Percentiles rank a stretch among this genome's conserved stretches.
phyloP scores from a whole-genome alignment of 1,140 invertebrate species.

The Orchesella cincta region DNA sequence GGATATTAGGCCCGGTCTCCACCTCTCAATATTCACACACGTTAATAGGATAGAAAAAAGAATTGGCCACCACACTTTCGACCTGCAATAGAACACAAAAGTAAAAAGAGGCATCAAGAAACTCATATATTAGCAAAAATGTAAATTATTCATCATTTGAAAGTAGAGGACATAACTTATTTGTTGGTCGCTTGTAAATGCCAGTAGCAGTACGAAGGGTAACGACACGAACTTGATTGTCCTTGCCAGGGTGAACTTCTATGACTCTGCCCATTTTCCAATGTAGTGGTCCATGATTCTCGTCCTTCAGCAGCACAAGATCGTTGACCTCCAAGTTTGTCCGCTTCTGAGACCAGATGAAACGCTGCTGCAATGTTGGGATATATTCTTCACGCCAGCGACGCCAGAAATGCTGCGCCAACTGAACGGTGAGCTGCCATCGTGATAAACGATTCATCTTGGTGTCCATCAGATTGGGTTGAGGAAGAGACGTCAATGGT shows the following conservation, averaged over 20 bases:
- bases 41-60: not conserved
- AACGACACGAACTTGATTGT: conserved; percentile 50
- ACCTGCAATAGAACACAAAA: not conserved
- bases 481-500: not conserved
- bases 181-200: not conserved
- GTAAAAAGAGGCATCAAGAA: not conserved
- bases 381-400: conserved; percentile 8
- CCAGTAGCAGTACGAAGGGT: not conserved
- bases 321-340: not conserved
- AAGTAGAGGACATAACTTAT: conserved; percentile 13
- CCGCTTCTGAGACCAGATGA: conserved; percentile 1
- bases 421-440: conserved; percentile 10
- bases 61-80: not conserved
- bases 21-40: not conserved
- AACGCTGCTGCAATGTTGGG: not conserved
- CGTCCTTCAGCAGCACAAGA: not conserved
- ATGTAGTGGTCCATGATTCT: conserved; percentile 41
- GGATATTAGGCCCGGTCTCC: not conserved
- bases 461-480: not conserved
- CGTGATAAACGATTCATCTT: not conserved
- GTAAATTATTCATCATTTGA: not conserved
- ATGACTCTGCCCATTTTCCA: conserved; percentile 54
- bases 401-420: conserved; percentile 20
- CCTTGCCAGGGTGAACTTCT: conserved; percentile 50
- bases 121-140: not conserved